Evolutionary conservation across 2,797 vertebrate genomes (phyloP), one percentile per base, ranked within the genome.

Genomic region (Sebastiscus albofasciatus): DNA sequence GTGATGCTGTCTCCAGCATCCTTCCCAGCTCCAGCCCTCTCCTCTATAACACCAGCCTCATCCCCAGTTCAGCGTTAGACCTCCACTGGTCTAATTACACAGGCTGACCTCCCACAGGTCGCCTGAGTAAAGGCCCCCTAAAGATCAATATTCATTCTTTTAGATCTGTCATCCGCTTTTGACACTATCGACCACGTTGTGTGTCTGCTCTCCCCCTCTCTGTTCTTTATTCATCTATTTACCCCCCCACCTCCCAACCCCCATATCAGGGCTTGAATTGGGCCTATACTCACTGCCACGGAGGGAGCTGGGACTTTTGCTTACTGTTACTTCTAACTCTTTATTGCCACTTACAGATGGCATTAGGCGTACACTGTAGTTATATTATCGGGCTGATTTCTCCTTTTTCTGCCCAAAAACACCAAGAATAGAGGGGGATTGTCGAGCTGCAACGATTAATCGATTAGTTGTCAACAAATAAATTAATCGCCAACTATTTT

Each of bases 101-200:
- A 89, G 83, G 80, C 93, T 96, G 96, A 96, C 96, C 96, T 96
- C 96, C 94, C 93, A 93, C 95, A 95, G 95, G 95, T 95, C 95
- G 84, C 84, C 92, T 81, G 87, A 93, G 90, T 90, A 94, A 95
- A 94, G 94, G 89, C 90, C 92, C 90, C 88, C 85, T 83, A 68
- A 87, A 93, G 94, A 96, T 96, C 96, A 96, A 96, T 96, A 96
- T 96, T 96, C 95, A 96, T 96, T 96, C 95, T 96, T 96, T 96
- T 95, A 96, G 95, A 96, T 96, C 96, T 95, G 96, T 96, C 96
- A 96, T 96, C 95, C 64, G 90, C 94, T 95, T 96, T 96, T 96
- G 96, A 96, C 94, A 95, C 92, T 95, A 96, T 96, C 96, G 96
- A 96, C 95, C 96, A 95, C 62, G 83, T 90, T 93, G 88, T 89